A percentile compares a stretch with the other conserved stretches of the same genome.
Evolutionary conservation across 2,888 invertebrate species (phyloP).

Genomic region (Julus scandinavius): DNA sequence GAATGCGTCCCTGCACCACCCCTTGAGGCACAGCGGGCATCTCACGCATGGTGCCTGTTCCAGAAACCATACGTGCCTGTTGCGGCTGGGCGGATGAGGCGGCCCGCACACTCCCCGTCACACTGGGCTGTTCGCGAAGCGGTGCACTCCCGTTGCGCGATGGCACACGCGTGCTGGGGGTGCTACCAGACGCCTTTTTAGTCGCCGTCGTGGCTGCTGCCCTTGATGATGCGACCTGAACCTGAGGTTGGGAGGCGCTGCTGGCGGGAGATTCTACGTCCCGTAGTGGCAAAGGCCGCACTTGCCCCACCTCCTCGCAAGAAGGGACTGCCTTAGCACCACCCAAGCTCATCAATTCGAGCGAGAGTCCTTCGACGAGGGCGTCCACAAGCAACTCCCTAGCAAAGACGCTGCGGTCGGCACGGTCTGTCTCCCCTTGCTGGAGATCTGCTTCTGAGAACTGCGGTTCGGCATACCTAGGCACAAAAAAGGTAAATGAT

Average conservation of each 20-base stretch:
- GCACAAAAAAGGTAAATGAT: too few species aligned
- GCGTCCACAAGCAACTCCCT: slow-evolving; percentile 77
- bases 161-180: neutral
- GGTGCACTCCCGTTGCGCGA: neutral
- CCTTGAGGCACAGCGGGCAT: slow-evolving; percentile 52
- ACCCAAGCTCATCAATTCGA: slow-evolving; percentile 57
- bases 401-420: slow-evolving; percentile 76
- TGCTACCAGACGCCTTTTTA: neutral
- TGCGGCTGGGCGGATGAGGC: slow-evolving; percentile 13
- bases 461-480: slow-evolving; percentile 71
- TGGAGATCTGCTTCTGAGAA: slow-evolving; percentile 71
- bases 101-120: neutral
- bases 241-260: neutral
- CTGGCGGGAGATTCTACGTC: neutral
- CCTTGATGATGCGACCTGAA: neutral
- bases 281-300: slow-evolving; percentile 62
- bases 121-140: slow-evolving; percentile 39
- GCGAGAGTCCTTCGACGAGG: slow-evolving; percentile 66
- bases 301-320: slow-evolving; percentile 65
- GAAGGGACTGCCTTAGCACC: slow-evolving; percentile 53
- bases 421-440: slow-evolving; percentile 71
- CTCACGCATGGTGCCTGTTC: slow-evolving; percentile 57
- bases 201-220: neutral
- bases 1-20: slow-evolving; percentile 53
- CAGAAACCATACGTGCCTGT: slow-evolving; percentile 24